Evolutionary conservation across 2,888 invertebrate genomes (phyloP), one percentile per base, ranked within the genome.

Genomic region (Sinohyriopsis cumingii): DNA sequence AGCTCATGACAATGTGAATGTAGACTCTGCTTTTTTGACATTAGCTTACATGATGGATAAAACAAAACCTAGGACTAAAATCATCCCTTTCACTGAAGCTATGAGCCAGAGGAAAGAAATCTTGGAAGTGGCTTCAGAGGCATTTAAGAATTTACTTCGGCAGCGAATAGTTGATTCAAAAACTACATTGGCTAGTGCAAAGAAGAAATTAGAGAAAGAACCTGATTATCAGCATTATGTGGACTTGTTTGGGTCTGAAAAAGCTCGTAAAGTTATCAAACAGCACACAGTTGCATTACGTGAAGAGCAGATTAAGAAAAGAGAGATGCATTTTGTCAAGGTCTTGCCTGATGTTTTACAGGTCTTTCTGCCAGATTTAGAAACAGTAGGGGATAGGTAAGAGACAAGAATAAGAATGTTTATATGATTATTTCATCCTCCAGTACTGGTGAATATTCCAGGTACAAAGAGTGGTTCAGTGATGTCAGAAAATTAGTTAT

Each of bases 1-100:
- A 12, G 94, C 98, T 22, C 97, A 98, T 87, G 96, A 97, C 87
- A 97, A 96, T 86, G 96, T 99, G 78, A 99, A 99, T 89, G 95
- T 98, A 57, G 98, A 99, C 87, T 92, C 95, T 85, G 96, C 98
- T 45, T 91, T 91, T 77, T 96, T 97, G 86, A 92, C 96, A 67
- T 91, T 98, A 70, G 97, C 96, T 53, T 97, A 98, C 91, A 93
- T 96, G 91, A 94, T 97, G 78, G 98, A 98, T 88, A 95, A 96
- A 89, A 94, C 95, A 60, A 96, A 97, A 91, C 93, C 94, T 71
- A 72, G 84, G 65, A 81, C 82, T 70, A 87, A 87, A 75, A 83
- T 90, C 54, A 91, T 94, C 72, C 93, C 94, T 33, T 96, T 94
- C 87, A 92, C 93, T 15, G 98, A 98, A 88, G 96, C 98, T 7